These are phyloP conservation scores for Pogonocherus hispidulus DNA, from an alignment of 2,888 invertebrate species.

Conservation along the genomic window DNA sequence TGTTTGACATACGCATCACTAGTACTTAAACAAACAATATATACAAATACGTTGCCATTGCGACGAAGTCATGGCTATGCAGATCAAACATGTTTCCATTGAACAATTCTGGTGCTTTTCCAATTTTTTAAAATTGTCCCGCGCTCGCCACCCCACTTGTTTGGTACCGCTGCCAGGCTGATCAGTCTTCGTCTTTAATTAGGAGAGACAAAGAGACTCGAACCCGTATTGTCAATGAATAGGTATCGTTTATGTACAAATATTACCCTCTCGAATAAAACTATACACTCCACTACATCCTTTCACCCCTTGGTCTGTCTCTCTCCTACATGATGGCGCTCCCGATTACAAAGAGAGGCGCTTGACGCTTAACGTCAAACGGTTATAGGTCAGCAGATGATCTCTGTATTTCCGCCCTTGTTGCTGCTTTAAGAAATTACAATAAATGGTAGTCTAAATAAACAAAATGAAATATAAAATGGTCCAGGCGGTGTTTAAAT, in stretches of 20 bases:
- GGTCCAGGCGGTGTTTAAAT: no score
- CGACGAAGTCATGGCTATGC: no score
- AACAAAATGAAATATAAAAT: no score
- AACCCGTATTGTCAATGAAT: conserved; percentile 67
- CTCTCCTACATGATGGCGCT: background rate
- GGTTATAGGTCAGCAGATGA: background rate
- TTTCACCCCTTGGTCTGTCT: conserved; percentile 44
- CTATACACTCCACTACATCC: conserved; percentile 43
- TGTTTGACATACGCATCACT: no score
- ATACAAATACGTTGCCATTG: no score
- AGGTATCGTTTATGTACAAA: conserved; percentile 56
- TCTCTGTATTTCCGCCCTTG: no score
- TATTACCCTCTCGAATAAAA: conserved; percentile 44
- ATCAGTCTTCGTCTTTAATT: conserved; percentile 66
- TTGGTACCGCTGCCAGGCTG: conserved; percentile 50
- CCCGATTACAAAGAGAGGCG: background rate
- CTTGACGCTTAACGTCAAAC: background rate
- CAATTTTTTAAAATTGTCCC: no score
- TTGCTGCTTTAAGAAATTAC: no score
- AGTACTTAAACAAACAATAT: no score
- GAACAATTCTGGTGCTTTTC: no score
- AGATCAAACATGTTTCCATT: no score
- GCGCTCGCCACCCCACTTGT: conserved; percentile 23
- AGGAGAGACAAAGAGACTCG: conserved; percentile 65
- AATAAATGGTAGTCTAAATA: no score